Percentiles rank a stretch among this genome's conserved stretches.
Conservation (phyloP, 2,797 vertebrate genomes). For the Alectoris magna region DNA sequence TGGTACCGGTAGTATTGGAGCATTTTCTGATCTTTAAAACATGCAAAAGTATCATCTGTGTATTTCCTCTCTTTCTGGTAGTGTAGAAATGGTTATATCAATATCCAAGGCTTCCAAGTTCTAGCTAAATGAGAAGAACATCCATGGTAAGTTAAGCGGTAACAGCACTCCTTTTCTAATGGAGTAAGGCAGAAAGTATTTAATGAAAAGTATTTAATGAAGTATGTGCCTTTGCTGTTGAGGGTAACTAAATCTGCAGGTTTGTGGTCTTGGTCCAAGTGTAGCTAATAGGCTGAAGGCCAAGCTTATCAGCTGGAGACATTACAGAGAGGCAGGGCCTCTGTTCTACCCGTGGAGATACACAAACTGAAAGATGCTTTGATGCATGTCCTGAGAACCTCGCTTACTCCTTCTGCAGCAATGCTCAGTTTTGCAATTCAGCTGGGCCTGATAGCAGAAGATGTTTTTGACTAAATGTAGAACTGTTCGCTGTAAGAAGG, state of each 20-base stretch:
- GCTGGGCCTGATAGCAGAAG: neutral
- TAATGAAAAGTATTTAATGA: neutral
- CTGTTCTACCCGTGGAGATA: neutral
- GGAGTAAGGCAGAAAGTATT: neutral
- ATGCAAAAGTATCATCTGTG: neutral
- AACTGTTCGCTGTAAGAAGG: neutral
- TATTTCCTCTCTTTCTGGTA: neutral
- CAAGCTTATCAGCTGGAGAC: neutral
- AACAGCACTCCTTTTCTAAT: neutral
- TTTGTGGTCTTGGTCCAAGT: neutral
- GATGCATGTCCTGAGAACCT: fast-evolving
- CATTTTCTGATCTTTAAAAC: neutral
- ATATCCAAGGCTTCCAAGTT: neutral
- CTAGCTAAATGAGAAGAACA: neutral
- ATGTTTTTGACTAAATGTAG: neutral
- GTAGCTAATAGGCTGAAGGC: neutral
- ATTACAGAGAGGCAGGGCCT: neutral
- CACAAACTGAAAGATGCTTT: neutral
- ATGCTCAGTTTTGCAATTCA: neutral
- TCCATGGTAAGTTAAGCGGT: neutral
- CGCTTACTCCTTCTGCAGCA: neutral
- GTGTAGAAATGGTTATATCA: neutral
- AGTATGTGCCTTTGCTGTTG: neutral
- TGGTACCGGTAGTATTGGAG: neutral
- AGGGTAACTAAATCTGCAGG: neutral